Base-by-base conservation (phyloP, 2,888 invertebrate genomes). In the Cylindroiulus punctatus region DNA sequence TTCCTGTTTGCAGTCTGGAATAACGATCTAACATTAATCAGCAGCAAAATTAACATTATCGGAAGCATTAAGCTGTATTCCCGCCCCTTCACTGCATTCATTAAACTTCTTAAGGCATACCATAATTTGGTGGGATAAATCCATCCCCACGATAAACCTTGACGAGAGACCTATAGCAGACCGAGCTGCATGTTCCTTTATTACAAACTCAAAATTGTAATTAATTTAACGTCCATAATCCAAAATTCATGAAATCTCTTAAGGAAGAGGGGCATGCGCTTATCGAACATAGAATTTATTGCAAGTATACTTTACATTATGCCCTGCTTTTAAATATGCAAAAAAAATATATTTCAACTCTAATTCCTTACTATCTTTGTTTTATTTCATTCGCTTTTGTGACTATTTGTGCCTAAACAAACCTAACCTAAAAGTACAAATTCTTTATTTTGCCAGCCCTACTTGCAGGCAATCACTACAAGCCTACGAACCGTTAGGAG, bases 21-120 rank as follows among this genome's bases (percentile, higher is more conserved):
- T 76, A 76, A 76, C 26, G 76, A 76, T 76, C 76, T 22, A 76
- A 76, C 76, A 76, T 76, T 76, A 76, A 76, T 76, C 76, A 76
- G 76, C 30, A 76, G 76, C 76, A 30, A 76, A 76, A 76, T 76
- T 76, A 76, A 76, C 76, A 76, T 76, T 76, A 76, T 76, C 76
- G 26, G 30, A 14, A 30, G 76, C 76, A 30, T 76, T 26, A 65
- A 22, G 65, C 26, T 26, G 22, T 65, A 26, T 65, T 65, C 26
- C 65, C 52, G 52, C 52, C 52, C 52, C 52, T 26, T 65, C 65
- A 22, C 76, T 30, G 14, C 12, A 76, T 30, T 76, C 76, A 76
- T 76, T 76, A 76, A 76, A 57, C 26, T 30, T 76, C 30, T 76
- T 26, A 14, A 76, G 76, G 76, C 76, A 26, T 10, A 26, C 22